Conservation (phyloP, 2,888 invertebrate genomes). For the Tolmerus cingulatus region DNA sequence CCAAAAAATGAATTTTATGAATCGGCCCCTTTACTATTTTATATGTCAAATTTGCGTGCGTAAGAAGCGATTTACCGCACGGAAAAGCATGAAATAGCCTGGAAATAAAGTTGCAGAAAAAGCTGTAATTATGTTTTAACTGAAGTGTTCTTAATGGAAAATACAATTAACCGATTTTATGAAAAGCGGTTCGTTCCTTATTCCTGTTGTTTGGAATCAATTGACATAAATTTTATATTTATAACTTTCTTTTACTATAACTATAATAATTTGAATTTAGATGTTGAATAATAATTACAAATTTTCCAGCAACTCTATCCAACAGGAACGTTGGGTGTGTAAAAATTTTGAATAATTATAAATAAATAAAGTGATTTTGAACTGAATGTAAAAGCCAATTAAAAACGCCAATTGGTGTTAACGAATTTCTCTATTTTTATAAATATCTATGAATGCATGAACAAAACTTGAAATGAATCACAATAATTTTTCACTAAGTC, state of each 20-base stretch:
- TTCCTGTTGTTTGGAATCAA: neutral
- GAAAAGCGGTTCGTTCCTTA: neutral
- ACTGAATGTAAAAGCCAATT: constrained; percentile 18
- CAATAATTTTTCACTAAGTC: constrained; percentile 16
- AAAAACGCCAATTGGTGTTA: constrained; percentile 41
- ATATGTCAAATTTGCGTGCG: too few relatives aligned
- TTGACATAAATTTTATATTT: neutral
- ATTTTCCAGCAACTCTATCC: neutral
- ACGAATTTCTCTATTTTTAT: constrained; percentile 18
- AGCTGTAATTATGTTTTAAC: neutral
- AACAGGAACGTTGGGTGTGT: neutral
- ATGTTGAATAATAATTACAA: neutral
- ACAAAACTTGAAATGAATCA: constrained; percentile 26
- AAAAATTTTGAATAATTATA: neutral
- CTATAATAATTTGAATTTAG: neutral
- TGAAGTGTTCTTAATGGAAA: too few relatives aligned
- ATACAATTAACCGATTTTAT: neutral
- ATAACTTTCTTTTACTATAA: too few relatives aligned
- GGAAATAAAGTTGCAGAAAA: neutral
- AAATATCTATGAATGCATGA: neutral
- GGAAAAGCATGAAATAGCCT: too few relatives aligned
- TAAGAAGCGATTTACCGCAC: too few relatives aligned
- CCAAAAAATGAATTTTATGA: too few relatives aligned
- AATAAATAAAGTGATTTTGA: constrained; percentile 1
- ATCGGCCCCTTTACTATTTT: too few relatives aligned